A percentile compares a stretch with the other conserved stretches of the same genome.
Conservation (phyloP, 2,888 invertebrate species). For the Crossocerus cetratus region DNA sequence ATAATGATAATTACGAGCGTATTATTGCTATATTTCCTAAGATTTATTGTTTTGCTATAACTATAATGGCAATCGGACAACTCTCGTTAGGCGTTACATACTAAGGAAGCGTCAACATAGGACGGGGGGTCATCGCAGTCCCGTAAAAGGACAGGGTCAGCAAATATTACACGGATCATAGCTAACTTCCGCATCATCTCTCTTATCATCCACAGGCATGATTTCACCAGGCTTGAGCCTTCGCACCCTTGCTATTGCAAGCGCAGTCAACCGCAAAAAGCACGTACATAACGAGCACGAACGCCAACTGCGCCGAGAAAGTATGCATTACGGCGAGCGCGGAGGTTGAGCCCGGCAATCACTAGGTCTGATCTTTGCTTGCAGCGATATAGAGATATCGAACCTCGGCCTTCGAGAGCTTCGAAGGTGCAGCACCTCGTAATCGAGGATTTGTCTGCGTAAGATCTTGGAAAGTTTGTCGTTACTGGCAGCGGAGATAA, state of each 20-base stretch:
- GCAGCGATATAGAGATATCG: slow-evolving; percentile 49
- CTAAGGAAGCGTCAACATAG: neutral
- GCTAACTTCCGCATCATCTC: too few species aligned
- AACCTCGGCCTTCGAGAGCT: slow-evolving; percentile 42
- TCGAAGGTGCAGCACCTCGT: slow-evolving; percentile 35
- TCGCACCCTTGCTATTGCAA: neutral
- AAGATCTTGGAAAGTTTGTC: slow-evolving; percentile 28
- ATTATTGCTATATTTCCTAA: too few species aligned
- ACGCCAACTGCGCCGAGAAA: too few species aligned
- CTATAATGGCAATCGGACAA: too few species aligned
- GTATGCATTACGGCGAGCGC: neutral
- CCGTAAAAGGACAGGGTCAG: neutral
- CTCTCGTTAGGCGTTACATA: too few species aligned
- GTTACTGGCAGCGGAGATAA: slow-evolving; percentile 10
- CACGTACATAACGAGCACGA: slow-evolving; percentile 4
- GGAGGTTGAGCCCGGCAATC: slow-evolving; percentile 8
- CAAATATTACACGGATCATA: too few species aligned
- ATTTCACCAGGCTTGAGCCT: too few species aligned
- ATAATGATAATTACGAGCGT: too few species aligned
- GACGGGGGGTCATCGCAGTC: slow-evolving; percentile 16
- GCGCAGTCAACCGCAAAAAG: slow-evolving; percentile 1
- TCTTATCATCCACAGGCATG: too few species aligned
- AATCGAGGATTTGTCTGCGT: slow-evolving; percentile 41
- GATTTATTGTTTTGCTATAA: too few species aligned
- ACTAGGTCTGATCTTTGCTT: slow-evolving; percentile 34